Percentiles rank a stretch among this genome's conserved stretches.
Conservation (phyloP, 2,113 vertebrate species). For the Hiodon tergisus region DNA sequence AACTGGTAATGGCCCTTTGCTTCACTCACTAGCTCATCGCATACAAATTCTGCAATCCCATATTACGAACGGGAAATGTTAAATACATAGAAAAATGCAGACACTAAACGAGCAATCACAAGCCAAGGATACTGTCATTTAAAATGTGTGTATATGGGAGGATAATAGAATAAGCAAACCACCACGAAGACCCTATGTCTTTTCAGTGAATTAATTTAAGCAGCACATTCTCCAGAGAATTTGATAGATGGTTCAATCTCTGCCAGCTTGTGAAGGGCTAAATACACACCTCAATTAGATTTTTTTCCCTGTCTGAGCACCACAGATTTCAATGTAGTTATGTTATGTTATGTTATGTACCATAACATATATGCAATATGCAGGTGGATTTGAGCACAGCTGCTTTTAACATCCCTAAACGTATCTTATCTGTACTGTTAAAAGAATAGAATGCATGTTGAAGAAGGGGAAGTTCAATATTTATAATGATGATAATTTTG, state of each 20-base stretch:
- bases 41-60: conserved; percentile 4
- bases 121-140: not conserved
- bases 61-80: conserved; percentile 7
- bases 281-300: not conserved
- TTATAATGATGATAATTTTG: too few relatives aligned
- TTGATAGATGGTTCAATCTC: not conserved
- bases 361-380: too few relatives aligned
- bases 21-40: conserved; percentile 3
- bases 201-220: not conserved
- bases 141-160: not conserved
- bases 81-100: conserved; percentile 11
- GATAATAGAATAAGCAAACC: not conserved
- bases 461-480: too few relatives aligned
- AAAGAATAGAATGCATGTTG: too few relatives aligned
- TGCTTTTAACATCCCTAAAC: too few relatives aligned
- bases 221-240: not conserved
- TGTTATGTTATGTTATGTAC: too few relatives aligned
- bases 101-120: not conserved
- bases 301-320: not conserved
- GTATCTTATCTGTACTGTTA: too few relatives aligned
- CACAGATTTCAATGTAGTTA: not conserved
- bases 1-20: conserved; percentile 8
- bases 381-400: too few relatives aligned
- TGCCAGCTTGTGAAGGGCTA: not conserved
- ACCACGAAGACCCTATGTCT: not conserved